Evolutionary conservation across 2,797 vertebrate species (phyloP).

Genomic region (Strix occidentalis): DNA sequence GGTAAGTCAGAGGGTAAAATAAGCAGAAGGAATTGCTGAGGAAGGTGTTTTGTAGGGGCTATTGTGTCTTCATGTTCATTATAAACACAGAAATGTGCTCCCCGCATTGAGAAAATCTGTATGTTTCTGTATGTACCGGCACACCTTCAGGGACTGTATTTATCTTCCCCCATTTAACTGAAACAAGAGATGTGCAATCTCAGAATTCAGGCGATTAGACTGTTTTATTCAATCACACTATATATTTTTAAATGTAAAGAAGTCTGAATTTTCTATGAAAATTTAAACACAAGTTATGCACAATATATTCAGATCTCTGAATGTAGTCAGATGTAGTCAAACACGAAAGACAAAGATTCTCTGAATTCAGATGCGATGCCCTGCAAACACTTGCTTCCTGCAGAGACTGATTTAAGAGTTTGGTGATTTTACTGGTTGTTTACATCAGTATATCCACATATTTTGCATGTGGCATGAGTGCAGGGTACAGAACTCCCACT

Average conservation of each 20-base stretch:
- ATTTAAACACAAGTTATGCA: not conserved
- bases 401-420: not conserved
- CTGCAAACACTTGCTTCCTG: not conserved
- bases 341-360: not conserved
- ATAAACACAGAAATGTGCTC: not conserved
- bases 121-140: accelerated
- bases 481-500: not conserved
- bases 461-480: not conserved
- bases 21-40: not conserved
- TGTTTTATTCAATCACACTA: not conserved
- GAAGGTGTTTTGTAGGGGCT: not conserved
- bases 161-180: not conserved
- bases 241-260: not conserved
- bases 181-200: not conserved
- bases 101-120: not conserved
- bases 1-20: not conserved
- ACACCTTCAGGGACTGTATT: not conserved
- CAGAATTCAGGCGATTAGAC: not conserved
- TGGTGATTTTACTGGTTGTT: not conserved
- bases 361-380: not conserved
- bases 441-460: not conserved
- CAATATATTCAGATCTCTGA: not conserved
- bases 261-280: not conserved
- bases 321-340: not conserved
- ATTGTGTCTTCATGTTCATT: not conserved